Evolutionary conservation across 2,113 vertebrate species (phyloP), one percentile per base, ranked within the genome.

Genomic region (Varanus komodoensis): DNA sequence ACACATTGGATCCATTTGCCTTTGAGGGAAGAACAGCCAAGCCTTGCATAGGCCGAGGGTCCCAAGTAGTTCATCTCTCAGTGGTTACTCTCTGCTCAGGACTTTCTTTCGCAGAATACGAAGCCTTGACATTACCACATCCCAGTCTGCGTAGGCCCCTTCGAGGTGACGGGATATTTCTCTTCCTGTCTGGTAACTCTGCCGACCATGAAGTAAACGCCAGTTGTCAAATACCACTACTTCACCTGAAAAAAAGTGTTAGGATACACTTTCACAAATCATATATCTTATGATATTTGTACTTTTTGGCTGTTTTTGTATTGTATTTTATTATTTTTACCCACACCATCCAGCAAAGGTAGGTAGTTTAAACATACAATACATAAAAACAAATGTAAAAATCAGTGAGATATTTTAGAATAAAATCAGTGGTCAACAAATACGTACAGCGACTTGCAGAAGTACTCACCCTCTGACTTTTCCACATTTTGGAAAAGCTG

Each of bases 91-190:
- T 52, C 92, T 93, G 0, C 92, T 84, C 3, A 96, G 88, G 14
- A 99, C 75, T 0, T 67, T 95, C 82, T 87, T 96, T 84, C 95
- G 97, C 82, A 99, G 97, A 57, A 98, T 94, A 78, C 97, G 96
- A 57, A 99, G 97, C 89, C 98, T 97, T 1, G 98, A 99, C 98
- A 99, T 98, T 64, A 98, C 98, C 57, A 98, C 98, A 4, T 99
- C 99, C 99, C 99, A 99, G 94, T 99, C 98, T 38, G 98, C 97
- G 44, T 99, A 99, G n/a, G 98, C 98, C 0, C 98, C 99, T 93
- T 99, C 98, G 12, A 99, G 97, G 91, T 98, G 98, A 7, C 98
- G 97, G 1, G 95, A 90, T 82, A 95, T 92, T 34, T 92, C 94
- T 0, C 95, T 14, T 17, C 89, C 87, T 0, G 97, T 95, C 1